A percentile compares a stretch with the other conserved stretches of the same genome.
Conservation (phyloP, 2,888 invertebrate species). For the Automeris io region DNA sequence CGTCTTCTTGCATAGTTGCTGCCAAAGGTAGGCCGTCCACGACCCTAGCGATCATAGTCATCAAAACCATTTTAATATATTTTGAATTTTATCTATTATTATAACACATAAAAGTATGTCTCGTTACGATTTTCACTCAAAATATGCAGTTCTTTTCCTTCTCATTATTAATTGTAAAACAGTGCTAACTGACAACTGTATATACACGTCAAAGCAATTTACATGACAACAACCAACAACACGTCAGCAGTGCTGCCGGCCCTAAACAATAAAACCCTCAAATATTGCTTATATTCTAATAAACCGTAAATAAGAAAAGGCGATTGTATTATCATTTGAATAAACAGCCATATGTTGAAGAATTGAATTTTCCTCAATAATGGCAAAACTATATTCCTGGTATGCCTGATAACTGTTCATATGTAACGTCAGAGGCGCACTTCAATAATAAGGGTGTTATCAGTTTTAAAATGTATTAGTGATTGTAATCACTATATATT, state of each 20-base stretch:
- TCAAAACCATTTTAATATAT: conserved; percentile 87
- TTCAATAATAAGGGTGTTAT: too few species aligned
- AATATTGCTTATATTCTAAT: neutral
- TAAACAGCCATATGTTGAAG: too few species aligned
- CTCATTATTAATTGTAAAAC: conserved; percentile 52
- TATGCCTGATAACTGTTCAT: too few species aligned
- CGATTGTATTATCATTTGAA: too few species aligned
- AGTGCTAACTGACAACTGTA: conserved; percentile 40
- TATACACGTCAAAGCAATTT: conserved; percentile 57
- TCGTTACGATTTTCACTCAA: conserved; percentile 23
- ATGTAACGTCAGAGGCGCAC: too few species aligned
- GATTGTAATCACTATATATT: too few species aligned
- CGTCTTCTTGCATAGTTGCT: conserved; percentile 98
- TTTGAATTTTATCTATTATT: conserved; percentile 30
- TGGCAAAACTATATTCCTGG: too few species aligned
- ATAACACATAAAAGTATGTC: conserved; percentile 27
- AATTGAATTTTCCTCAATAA: too few species aligned
- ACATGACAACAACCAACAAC: conserved; percentile 58
- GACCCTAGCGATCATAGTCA: conserved; percentile 98
- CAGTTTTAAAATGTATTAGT: too few species aligned
- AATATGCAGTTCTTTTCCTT: conserved; percentile 47
- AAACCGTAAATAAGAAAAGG: too few species aligned
- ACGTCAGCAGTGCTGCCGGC: conserved; percentile 25
- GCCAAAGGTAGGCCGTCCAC: conserved; percentile 96
- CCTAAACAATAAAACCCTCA: conserved; percentile 1